These are phyloP conservation scores for Eueremaeus valkanovi DNA, from an alignment of 2,888 invertebrate species.

Conservation along the genomic window DNA sequence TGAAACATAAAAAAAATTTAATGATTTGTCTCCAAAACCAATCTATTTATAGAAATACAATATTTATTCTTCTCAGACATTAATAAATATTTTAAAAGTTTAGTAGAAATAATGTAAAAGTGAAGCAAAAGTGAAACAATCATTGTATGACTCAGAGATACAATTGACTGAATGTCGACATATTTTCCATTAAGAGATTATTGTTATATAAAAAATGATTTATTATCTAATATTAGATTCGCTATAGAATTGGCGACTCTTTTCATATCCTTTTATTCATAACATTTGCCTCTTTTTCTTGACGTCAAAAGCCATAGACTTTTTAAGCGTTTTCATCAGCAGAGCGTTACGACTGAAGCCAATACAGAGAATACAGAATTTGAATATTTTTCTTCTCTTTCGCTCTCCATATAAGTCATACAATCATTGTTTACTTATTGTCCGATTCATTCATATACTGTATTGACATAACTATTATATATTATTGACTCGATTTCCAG, in stretches of 20 bases:
- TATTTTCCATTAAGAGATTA: conserved; percentile 34
- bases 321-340: neutral
- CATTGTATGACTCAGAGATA: conserved; percentile 21
- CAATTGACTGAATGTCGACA: conserved; percentile 36
- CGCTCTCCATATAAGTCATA: neutral
- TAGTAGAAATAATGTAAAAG: neutral
- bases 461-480: conserved; percentile 31
- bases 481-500: conserved; percentile 33
- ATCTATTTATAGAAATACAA: no score
- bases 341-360: conserved; percentile 27
- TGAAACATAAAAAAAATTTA: neutral
- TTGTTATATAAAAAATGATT: conserved; percentile 30
- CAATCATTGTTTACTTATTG: conserved; percentile 18
- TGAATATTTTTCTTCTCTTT: conserved; percentile 1
- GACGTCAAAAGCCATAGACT: conserved; percentile 2
- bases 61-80: conserved; percentile 3
- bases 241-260: conserved; percentile 13
- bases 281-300: conserved; percentile 13
- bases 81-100: neutral
- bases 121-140: neutral
- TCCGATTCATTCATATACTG: conserved; percentile 33
- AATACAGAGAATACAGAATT: conserved; percentile 9
- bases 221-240: conserved; percentile 29
- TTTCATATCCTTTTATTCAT: conserved; percentile 21
- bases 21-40: neutral